Conservation (phyloP, 2,888 invertebrate species). For the Megamerina dolium region DNA sequence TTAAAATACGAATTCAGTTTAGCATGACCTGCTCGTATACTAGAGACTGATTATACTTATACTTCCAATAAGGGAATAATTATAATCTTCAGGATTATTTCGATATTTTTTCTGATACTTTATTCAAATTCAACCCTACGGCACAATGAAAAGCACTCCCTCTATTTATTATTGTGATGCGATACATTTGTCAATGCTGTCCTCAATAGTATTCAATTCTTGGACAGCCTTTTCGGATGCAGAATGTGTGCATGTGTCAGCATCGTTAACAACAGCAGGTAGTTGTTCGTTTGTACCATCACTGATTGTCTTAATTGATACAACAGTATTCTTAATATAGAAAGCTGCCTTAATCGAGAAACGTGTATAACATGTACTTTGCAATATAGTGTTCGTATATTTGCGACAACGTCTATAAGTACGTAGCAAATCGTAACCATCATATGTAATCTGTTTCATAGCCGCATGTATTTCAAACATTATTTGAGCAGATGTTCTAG, state of each 20-base stretch:
- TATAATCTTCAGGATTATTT: too few relatives aligned
- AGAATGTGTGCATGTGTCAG: constrained; percentile 29
- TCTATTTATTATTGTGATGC: too few relatives aligned
- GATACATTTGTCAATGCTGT: constrained; percentile 25
- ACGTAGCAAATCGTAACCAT: constrained; percentile 23
- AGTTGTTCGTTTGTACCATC: constrained; percentile 27
- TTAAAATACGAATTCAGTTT: too few relatives aligned
- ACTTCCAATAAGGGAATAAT: too few relatives aligned
- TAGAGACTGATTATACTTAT: too few relatives aligned
- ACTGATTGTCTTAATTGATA: constrained; percentile 32
- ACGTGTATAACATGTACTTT: constrained; percentile 25
- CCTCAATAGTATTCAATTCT: constrained; percentile 23
- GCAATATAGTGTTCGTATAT: constrained; percentile 22
- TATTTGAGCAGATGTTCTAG: constrained; percentile 30
- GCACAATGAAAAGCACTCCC: too few relatives aligned
- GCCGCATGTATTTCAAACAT: constrained; percentile 30
- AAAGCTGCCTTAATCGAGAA: constrained; percentile 25
- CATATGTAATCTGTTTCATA: constrained; percentile 31
- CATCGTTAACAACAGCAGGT: constrained; percentile 28
- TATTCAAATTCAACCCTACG: too few relatives aligned
- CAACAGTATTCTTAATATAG: constrained; percentile 24
- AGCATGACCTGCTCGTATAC: too few relatives aligned
- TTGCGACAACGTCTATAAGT: constrained; percentile 27
- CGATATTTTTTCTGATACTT: too few relatives aligned
- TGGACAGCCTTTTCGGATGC: constrained; percentile 28